Percentiles rank a stretch among this genome's conserved stretches.
phyloP scores from a whole-genome alignment of 2,888 invertebrate species.

The Scelioninae gen. 1 region DNA sequence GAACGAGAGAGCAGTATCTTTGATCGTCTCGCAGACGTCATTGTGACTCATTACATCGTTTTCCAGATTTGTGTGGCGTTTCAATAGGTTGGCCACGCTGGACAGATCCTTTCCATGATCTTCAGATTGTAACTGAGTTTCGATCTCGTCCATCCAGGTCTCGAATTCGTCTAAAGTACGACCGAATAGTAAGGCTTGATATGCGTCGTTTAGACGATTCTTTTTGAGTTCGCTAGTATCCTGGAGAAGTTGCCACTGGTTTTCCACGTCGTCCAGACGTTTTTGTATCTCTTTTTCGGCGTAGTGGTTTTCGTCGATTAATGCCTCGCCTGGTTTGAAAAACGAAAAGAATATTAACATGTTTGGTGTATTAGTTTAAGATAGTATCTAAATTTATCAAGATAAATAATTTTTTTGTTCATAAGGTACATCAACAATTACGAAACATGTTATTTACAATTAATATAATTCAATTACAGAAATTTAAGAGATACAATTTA shows the following conservation, averaged over 20 bases:
- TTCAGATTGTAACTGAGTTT: conserved; percentile 89
- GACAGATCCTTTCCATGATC: conserved; percentile 95
- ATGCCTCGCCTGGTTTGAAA: conserved; percentile 75
- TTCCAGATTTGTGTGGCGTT: conserved; percentile 92
- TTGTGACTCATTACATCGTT: conserved; percentile 93
- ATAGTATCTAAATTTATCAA: no score
- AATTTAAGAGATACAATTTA: no score
- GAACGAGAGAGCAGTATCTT: conserved; percentile 92
- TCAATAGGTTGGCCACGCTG: conserved; percentile 92
- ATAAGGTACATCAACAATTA: no score
- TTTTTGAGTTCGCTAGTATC: conserved; percentile 93
- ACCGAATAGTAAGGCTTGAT: conserved; percentile 94
- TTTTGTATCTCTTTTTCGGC: conserved; percentile 93
- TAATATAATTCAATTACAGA: no score
- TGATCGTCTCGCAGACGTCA: conserved; percentile 92
- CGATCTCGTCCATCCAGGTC: conserved; percentile 95
- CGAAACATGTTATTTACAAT: no score
- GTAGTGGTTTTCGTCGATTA: conserved; percentile 91
- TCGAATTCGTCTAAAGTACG: conserved; percentile 96
- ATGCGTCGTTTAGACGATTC: conserved; percentile 94
- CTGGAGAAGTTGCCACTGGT: conserved; percentile 94
- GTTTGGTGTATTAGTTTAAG: no score
- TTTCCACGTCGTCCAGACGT: conserved; percentile 92
- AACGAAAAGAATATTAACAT: conserved; percentile 22
- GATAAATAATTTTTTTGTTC: no score